A percentile compares a stretch with the other conserved stretches of the same genome.
Conservation (phyloP, 2,797 vertebrate species). For the Macropodus opercularis region DNA sequence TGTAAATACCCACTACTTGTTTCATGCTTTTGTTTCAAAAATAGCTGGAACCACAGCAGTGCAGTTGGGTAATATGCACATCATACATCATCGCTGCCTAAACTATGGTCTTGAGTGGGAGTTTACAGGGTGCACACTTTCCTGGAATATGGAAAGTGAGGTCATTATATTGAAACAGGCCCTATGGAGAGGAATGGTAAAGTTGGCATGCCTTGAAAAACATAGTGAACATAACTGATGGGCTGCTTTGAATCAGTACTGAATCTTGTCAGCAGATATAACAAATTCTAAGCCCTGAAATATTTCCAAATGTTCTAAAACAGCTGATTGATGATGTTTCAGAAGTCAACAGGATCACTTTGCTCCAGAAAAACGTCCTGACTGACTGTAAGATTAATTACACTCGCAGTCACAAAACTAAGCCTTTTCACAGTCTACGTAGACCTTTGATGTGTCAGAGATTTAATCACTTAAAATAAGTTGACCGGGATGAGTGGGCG, state of each 20-base stretch:
- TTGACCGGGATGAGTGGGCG: not conserved
- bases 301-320: not conserved
- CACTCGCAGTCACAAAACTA: not conserved
- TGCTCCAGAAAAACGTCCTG: not conserved
- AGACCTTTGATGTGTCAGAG: slow-evolving; percentile 6
- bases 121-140: slow-evolving; percentile 37
- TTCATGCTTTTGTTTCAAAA: slow-evolving; percentile 24
- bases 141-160: slow-evolving; percentile 25
- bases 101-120: slow-evolving; percentile 52
- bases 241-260: not conserved
- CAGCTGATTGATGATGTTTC: not conserved
- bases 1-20: slow-evolving; percentile 1
- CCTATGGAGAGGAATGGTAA: slow-evolving; percentile 17
- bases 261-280: not conserved
- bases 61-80: slow-evolving; percentile 25
- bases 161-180: slow-evolving; percentile 18
- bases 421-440: not conserved
- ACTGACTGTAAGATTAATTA: slow-evolving; percentile 3
- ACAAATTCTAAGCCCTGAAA: slow-evolving; percentile 5
- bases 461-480: not conserved
- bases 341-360: slow-evolving; percentile 11
- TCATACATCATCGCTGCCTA: slow-evolving; percentile 50
- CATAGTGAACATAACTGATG: slow-evolving; percentile 13
- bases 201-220: slow-evolving; percentile 26
- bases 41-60: slow-evolving; percentile 18